Base-by-base conservation (phyloP, 2,113 vertebrate genomes). In the Ophiodon elongatus region DNA sequence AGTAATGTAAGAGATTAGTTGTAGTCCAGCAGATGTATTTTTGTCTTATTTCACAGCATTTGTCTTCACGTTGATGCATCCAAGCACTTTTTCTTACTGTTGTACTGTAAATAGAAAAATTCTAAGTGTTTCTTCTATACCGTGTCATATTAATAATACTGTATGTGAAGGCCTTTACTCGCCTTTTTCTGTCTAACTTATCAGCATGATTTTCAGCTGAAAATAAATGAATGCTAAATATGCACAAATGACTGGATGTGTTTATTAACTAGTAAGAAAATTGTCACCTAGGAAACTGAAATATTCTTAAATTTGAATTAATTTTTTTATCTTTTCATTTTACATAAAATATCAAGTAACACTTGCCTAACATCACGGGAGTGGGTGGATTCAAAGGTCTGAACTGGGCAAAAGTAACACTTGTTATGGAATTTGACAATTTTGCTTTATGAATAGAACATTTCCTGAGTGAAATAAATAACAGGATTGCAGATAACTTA, bases 121-220 rank as follows among this genome's bases (percentile, higher is more conserved):
- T 89, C 65, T 84, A 89, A 82, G 82, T 82, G 85, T 87, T 69
- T 92, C 80, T 83, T 85, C 84, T 90, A 68, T 90, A 82, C 68
- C 63, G 63, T 89, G 84, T 82, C 57, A 50, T 91, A 88, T 76
- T 85, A 88, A 86, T 88, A 85, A 82, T 80, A 82, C 54, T 92
- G 81, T 93, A 85, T 89, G 81, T 92, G 74, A 78, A 84, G 73
- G 79, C 79, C 78, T 88, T 84, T 73, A 70, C 74, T 77, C 23
- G 52, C 77, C 78, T 85, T 82, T 91, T 76, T 82, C 89, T 83
- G 35, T 89, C 75, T 87, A 90, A 74, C n/a, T 68, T 52, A 82
- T 88, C 85, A 91, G 91, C 91, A 95, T 95, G 92, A 86, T 89
- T 94, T 93, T 90, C 70, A 85, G 82, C 91, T 91, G 79, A 85